phyloP scores from a whole-genome alignment of 2,797 vertebrate genomes.

The Chaetodon trifasciatus region DNA sequence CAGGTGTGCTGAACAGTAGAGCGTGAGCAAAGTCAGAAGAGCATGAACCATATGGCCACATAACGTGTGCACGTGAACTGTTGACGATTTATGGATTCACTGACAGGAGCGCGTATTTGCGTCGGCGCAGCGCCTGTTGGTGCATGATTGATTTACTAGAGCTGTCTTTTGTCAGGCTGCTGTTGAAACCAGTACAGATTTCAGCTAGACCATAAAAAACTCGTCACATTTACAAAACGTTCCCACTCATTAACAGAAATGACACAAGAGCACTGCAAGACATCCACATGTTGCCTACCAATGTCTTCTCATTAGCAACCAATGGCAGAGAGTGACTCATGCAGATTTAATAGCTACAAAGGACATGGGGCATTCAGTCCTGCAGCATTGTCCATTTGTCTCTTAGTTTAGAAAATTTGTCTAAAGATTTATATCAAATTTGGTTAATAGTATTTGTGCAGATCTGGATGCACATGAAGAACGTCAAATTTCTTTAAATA shows the following conservation, averaged over 20 bases:
- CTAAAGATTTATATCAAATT: background rate
- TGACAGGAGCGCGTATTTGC: constrained; percentile 46
- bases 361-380: background rate
- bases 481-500: background rate
- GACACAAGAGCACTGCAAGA: background rate
- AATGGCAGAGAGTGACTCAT: background rate
- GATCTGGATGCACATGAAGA: background rate
- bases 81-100: constrained; percentile 56
- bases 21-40: constrained; percentile 52
- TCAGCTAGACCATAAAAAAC: constrained; percentile 25
- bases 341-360: background rate
- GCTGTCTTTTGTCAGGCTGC: constrained; percentile 25
- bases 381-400: background rate
- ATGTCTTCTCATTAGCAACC: background rate
- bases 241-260: background rate
- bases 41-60: constrained; percentile 69
- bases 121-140: constrained; percentile 6
- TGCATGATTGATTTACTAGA: constrained; percentile 49
- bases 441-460: background rate
- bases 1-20: constrained; percentile 67
- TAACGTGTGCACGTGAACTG: constrained; percentile 52
- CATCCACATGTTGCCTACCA: background rate
- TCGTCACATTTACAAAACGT: constrained; percentile 8
- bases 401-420: background rate
- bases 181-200: constrained; percentile 7